A percentile compares a stretch with the other conserved stretches of the same genome.
These are phyloP conservation scores for Channa striata DNA, from an alignment of 2,797 vertebrate genomes.

Conservation along the genomic window DNA sequence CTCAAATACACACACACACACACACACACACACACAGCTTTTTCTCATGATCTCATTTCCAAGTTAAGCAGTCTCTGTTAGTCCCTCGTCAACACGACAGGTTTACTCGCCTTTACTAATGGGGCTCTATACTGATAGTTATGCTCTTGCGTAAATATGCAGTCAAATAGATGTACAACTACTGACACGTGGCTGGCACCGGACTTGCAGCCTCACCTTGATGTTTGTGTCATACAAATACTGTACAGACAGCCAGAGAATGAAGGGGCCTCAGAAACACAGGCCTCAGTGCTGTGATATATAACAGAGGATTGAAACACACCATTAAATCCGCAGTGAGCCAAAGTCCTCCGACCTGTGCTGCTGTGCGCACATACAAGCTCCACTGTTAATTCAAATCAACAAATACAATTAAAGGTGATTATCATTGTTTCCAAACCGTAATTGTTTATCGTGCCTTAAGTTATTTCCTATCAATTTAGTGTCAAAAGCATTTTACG, in stretches of 20 bases:
- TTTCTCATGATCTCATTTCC: conserved; percentile 84
- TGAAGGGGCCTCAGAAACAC: conserved; percentile 33
- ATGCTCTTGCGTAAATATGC: conserved; percentile 86
- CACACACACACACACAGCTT: conserved; percentile 53
- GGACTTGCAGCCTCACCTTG: conserved; percentile 75
- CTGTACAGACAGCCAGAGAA: conserved; percentile 52
- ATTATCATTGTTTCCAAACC: not conserved
- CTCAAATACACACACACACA: conserved; percentile 69
- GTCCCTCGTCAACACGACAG: conserved; percentile 82
- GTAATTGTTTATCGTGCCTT: not conserved
- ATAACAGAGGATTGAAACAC: not conserved
- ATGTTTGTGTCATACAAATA: conserved; percentile 81
- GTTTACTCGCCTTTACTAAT: conserved; percentile 87
- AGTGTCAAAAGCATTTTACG: accelerated
- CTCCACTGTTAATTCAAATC: not conserved
- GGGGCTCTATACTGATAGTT: conserved; percentile 83
- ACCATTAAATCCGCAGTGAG: not conserved
- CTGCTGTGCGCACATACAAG: accelerated
- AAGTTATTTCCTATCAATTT: not conserved
- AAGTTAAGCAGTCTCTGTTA: conserved; percentile 85
- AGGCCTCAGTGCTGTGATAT: not conserved
- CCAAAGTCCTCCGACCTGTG: not conserved
- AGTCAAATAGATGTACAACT: conserved; percentile 85
- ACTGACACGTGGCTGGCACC: conserved; percentile 80
- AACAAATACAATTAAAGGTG: not conserved